phyloP scores from a whole-genome alignment of 1,140 invertebrate genomes.

The Drosophila saltans region DNA sequence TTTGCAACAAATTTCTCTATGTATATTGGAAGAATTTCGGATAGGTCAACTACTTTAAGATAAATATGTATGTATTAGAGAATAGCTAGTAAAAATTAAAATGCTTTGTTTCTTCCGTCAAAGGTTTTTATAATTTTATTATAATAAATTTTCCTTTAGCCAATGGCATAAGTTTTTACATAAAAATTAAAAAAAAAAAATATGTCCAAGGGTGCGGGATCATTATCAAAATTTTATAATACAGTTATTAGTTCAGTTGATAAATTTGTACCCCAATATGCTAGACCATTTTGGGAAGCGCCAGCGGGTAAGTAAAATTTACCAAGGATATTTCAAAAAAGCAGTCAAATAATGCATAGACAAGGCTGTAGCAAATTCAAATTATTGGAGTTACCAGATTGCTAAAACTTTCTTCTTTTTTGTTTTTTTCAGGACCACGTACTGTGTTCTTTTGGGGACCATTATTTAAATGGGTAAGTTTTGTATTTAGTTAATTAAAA shows the following conservation, averaged over 20 bases:
- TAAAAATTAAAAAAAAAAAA: not conserved
- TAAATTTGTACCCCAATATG: slow-evolving; percentile 35
- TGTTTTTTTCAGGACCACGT: slow-evolving; percentile 39
- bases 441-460: slow-evolving; percentile 70
- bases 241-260: slow-evolving; percentile 31
- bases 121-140: too few relatives aligned
- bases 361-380: not conserved
- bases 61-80: too few relatives aligned
- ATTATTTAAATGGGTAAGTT: slow-evolving; percentile 57
- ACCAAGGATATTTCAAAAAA: not conserved
- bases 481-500: too few relatives aligned
- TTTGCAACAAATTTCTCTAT: too few relatives aligned
- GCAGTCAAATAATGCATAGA: not conserved
- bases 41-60: too few relatives aligned
- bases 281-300: slow-evolving; percentile 55
- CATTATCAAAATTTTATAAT: slow-evolving; percentile 52
- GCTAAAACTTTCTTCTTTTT: not conserved
- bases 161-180: too few relatives aligned
- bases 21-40: too few relatives aligned
- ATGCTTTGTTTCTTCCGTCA: too few relatives aligned
- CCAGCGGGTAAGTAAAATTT: slow-evolving; percentile 35
- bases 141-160: not conserved
- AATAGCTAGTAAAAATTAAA: too few relatives aligned
- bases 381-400: not conserved
- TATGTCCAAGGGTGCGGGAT: slow-evolving; percentile 51